Evolutionary conservation across 2,888 invertebrate genomes (phyloP), one percentile per base, ranked within the genome.

Genomic region (Muscina levida): DNA sequence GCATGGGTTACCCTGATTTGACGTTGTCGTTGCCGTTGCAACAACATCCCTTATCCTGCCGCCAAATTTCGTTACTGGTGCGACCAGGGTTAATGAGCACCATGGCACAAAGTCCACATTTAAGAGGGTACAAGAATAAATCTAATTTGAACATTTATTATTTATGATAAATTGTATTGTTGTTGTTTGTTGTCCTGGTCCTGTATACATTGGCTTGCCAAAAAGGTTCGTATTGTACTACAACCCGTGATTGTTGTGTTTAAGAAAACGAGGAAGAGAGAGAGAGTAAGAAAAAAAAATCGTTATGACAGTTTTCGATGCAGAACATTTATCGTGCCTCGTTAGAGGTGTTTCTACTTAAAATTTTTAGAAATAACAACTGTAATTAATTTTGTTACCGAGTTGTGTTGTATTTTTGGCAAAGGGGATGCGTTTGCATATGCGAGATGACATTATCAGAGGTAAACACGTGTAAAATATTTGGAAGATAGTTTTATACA

Each of bases 61-160:
- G 31, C 48, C n/a, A n/a, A n/a, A 10, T 1, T 48, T 68, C n/a
- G 11, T 22, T 22, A 39, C n/a, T 53, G 22, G 22, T 53, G 22
- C 5, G 67, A 71, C 67, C 81, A 72, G 81, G 81, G 81, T 81
- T 81, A 81, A 81, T 77, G 81, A 81, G 74, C 77, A 77, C 71
- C 74, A 71, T 67, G 68, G 68, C 74, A 74, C 74, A 73, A 65
- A 73, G 10, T 37, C 37, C 8, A 17, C 15, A 22, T 51, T 11
- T 11, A 17, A 15, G 8, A 17, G 62, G 11, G 42, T 13, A 26
- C n/a, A n/a, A 17, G 62, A 19, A 81, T 81, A 81, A 81, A 81
- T 81, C 74, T 77, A 81, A 81, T 81, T 81, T 81, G 19, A 68
- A 77, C 74, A 72, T 81, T 77, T 81, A 81, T 81, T 77, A 81